Conservation (phyloP, 2,888 invertebrate genomes). For the Ariolimax columbianus region DNA sequence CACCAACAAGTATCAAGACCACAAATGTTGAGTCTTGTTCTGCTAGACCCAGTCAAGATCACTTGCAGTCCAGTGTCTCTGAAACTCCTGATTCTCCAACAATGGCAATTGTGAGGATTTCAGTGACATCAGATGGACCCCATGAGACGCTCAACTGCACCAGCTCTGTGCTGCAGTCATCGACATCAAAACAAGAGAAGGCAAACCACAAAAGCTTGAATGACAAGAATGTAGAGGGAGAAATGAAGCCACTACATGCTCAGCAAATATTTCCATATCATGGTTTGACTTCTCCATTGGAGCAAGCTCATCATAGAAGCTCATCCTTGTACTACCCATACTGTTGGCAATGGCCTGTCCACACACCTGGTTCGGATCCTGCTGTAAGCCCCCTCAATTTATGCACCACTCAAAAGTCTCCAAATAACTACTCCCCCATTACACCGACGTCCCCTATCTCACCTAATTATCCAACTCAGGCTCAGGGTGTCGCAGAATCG, state of each 20-base stretch:
- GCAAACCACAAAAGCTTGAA: neutral
- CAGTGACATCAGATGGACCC: neutral
- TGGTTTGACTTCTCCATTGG: neutral
- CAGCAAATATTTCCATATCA: constrained; percentile 27
- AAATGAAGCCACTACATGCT: constrained; percentile 34
- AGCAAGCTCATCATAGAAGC: neutral
- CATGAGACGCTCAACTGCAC: neutral
- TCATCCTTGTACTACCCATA: constrained; percentile 20
- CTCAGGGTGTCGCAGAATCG: neutral
- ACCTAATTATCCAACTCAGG: constrained; percentile 23
- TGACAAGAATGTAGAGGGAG: neutral
- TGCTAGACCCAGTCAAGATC: neutral
- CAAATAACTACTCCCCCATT: constrained; percentile 47
- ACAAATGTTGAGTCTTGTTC: neutral
- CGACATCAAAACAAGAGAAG: neutral
- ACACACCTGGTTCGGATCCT: constrained; percentile 33
- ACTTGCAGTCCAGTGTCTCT: neutral
- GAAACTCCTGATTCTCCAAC: constrained; percentile 22
- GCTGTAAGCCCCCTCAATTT: constrained; percentile 45
- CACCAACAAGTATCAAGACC: neutral
- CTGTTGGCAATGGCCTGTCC: constrained; percentile 47
- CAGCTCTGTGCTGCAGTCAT: neutral
- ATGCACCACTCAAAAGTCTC: constrained; percentile 36
- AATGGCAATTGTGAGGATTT: neutral
- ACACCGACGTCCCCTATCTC: constrained; percentile 50